Evolutionary conservation across 2,113 vertebrate genomes (phyloP).

Genomic region (Plecturocebus donacophilus): DNA sequence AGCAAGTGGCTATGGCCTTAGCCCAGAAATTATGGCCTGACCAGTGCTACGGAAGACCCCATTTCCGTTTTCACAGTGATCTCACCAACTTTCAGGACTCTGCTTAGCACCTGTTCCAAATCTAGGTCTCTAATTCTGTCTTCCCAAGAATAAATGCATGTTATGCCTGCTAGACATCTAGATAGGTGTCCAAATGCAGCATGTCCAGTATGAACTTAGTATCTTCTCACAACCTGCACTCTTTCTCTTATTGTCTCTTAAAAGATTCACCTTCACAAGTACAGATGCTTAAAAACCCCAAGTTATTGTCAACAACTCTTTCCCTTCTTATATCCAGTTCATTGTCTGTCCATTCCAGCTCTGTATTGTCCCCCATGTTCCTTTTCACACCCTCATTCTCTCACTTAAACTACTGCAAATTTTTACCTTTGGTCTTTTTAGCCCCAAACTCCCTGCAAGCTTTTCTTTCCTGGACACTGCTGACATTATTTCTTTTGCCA

Average conservation of each 20-base stretch:
- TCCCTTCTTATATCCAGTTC: background rate
- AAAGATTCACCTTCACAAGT: background rate
- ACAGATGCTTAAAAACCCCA: background rate
- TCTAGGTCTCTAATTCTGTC: background rate
- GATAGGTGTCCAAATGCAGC: background rate
- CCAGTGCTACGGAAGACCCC: background rate
- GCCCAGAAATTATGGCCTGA: constrained; percentile 29
- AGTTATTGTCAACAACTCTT: background rate
- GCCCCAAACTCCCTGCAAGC: background rate
- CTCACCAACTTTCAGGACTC: constrained; percentile 21
- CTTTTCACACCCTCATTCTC: background rate
- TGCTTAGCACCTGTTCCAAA: background rate
- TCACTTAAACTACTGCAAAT: background rate
- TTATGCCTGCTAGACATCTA: background rate
- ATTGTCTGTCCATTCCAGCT: background rate
- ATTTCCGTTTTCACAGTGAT: constrained; percentile 11
- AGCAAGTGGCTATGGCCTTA: background rate
- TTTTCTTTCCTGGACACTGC: background rate
- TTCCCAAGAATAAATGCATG: background rate
- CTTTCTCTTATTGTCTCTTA: background rate
- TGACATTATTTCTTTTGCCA: background rate
- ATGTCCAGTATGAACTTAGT: background rate
- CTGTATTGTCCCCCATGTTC: background rate
- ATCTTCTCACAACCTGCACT: background rate
- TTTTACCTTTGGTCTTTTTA: background rate